These are phyloP conservation scores for Phyllotreta cruciferae DNA, from an alignment of 2,888 invertebrate species.

Conservation along the genomic window DNA sequence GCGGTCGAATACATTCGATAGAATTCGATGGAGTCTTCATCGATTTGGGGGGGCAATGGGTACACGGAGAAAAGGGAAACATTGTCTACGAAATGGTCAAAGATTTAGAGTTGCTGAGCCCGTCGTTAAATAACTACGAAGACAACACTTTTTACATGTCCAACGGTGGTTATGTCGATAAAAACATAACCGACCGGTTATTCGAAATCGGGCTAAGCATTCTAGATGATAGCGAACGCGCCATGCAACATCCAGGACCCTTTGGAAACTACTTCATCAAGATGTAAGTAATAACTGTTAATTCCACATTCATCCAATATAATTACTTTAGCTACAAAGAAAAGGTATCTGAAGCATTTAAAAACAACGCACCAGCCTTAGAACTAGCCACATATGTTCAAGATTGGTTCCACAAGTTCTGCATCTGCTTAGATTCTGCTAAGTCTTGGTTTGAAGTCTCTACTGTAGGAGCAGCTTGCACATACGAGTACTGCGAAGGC, in stretches of 20 bases:
- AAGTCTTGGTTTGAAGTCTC: constrained; percentile 74
- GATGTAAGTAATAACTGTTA: constrained; percentile 44
- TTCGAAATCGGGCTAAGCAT: constrained; percentile 46
- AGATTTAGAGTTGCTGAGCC: constrained; percentile 49
- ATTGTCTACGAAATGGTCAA: constrained; percentile 55
- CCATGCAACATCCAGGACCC: constrained; percentile 43
- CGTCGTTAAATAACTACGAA: constrained; percentile 58
- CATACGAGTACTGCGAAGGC: constrained; percentile 75
- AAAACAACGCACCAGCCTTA: constrained; percentile 35
- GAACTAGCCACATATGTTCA: constrained; percentile 47
- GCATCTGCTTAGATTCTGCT: constrained; percentile 64
- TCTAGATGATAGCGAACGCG: constrained; percentile 45
- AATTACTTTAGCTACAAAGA: constrained; percentile 46
- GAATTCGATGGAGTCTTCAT: constrained; percentile 47
- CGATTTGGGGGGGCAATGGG: constrained; percentile 58
- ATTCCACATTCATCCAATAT: not conserved
- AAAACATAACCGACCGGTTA: constrained; percentile 48
- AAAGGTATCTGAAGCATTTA: constrained; percentile 43
- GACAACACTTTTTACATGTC: constrained; percentile 52
- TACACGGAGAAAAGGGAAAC: constrained; percentile 57
- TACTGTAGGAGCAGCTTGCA: constrained; percentile 63
- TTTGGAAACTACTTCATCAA: constrained; percentile 54
- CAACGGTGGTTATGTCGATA: constrained; percentile 48
- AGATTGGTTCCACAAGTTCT: constrained; percentile 55
- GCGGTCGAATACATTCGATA: constrained; percentile 53